These are phyloP conservation scores for Lampropteryx suffumata DNA, from an alignment of 2,888 invertebrate species.

Conservation along the genomic window DNA sequence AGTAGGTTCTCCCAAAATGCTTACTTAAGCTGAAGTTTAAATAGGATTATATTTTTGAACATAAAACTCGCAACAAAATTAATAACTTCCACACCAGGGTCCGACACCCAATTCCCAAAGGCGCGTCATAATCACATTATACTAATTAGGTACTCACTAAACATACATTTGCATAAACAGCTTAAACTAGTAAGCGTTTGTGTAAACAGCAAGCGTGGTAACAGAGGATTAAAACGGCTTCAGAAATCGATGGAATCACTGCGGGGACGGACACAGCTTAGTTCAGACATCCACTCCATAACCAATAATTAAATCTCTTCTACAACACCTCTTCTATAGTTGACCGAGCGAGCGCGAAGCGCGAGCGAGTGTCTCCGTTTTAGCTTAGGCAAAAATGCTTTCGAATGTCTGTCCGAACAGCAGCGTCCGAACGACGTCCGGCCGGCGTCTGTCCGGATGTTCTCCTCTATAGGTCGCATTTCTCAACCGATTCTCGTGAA, in stretches of 20 bases:
- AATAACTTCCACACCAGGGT: conserved; percentile 4
- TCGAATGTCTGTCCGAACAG: no score
- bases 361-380: no score
- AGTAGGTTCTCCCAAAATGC: conserved; percentile 6
- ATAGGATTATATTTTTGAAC: not conserved
- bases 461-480: no score
- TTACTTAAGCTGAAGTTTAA: not conserved
- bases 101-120: conserved; percentile 23
- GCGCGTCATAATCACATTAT: conserved; percentile 34
- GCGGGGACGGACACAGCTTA: not conserved
- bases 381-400: no score
- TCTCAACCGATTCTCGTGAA: no score
- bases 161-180: conserved; percentile 54
- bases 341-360: no score
- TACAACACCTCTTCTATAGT: no score
- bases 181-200: conserved; percentile 78
- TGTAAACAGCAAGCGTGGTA: conserved; percentile 73
- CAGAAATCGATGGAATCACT: conserved; percentile 69
- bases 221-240: conserved; percentile 70
- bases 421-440: no score
- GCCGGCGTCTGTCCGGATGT: no score
- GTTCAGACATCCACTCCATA: not conserved
- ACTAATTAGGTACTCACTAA: conserved; percentile 27
- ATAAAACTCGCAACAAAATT: conserved; percentile 1
- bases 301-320: no score